Conservation (phyloP, 2,797 vertebrate species). For the Molossus molossus region DNA sequence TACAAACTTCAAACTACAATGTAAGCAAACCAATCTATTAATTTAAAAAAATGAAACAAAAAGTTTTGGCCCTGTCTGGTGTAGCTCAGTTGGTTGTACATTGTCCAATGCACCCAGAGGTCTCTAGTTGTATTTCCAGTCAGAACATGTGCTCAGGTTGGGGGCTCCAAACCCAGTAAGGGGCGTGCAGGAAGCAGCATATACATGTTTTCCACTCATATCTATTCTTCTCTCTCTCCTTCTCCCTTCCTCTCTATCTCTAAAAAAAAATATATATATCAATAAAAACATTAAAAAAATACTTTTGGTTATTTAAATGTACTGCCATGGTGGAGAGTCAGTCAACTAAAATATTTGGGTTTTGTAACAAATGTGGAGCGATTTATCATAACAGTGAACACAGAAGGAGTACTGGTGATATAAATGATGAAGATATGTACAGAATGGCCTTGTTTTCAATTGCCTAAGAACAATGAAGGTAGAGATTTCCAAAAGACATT, state of each 20-base stretch:
- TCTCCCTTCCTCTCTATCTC: no score
- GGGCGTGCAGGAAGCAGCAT: no score
- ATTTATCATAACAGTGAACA: constrained; percentile 13
- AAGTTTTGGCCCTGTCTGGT: no score
- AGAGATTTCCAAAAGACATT: constrained; percentile 19
- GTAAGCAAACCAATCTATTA: background rate
- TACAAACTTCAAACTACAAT: constrained; percentile 7
- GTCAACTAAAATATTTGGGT: background rate
- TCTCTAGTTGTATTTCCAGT: no score
- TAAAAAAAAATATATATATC: no score
- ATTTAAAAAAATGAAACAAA: background rate
- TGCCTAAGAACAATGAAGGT: constrained; percentile 18
- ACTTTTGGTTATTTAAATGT: background rate
- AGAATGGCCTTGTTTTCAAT: background rate
- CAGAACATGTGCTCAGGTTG: no score
- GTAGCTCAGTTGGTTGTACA: no score
- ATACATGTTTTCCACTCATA: no score
- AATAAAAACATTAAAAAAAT: no score
- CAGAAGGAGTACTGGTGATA: background rate
- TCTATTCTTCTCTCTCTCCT: no score
- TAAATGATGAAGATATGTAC: background rate
- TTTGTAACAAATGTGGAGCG: background rate
- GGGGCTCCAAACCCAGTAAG: no score
- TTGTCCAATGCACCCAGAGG: no score
- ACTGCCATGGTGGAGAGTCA: background rate